Percentiles rank a stretch among this genome's conserved stretches.
Evolutionary conservation across 2,888 invertebrate species (phyloP).

Genomic region (Scaptomyza cyrtandrae): DNA sequence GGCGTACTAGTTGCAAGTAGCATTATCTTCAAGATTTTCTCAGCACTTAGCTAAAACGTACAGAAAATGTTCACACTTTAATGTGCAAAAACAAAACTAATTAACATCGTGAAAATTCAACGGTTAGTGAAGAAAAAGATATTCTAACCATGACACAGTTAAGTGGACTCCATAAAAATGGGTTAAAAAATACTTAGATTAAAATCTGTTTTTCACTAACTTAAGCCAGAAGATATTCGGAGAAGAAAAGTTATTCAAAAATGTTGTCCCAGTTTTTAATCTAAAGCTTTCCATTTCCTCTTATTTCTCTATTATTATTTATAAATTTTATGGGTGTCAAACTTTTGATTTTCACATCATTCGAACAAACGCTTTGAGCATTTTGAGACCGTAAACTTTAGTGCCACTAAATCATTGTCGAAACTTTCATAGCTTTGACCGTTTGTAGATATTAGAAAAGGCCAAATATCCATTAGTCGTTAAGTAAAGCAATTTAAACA

Average conservation of each 20-base stretch:
- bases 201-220: background rate
- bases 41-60: slow-evolving; percentile 29
- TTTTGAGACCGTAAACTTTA: slow-evolving; percentile 20
- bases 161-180: slow-evolving; percentile 13
- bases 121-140: slow-evolving; percentile 31
- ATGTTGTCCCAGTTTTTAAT: background rate
- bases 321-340: background rate
- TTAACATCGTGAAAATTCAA: slow-evolving; percentile 55
- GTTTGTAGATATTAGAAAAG: slow-evolving; percentile 21
- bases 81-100: slow-evolving; percentile 37
- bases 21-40: slow-evolving; percentile 28
- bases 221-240: background rate
- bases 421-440: slow-evolving; percentile 42
- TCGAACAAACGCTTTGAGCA: background rate
- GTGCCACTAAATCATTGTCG: slow-evolving; percentile 31
- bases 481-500: slow-evolving; percentile 40
- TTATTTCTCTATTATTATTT: background rate
- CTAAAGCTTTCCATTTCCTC: background rate
- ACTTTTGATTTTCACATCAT: background rate
- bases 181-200: background rate
- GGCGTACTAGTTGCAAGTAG: slow-evolving; percentile 23
- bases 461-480: slow-evolving; percentile 23
- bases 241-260: too few species aligned
- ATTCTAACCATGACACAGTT: slow-evolving; percentile 46
- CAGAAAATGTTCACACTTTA: slow-evolving; percentile 50